Evolutionary conservation across 2,888 invertebrate species (phyloP), one percentile per base, ranked within the genome.

Genomic region (Daptonema setosum): DNA sequence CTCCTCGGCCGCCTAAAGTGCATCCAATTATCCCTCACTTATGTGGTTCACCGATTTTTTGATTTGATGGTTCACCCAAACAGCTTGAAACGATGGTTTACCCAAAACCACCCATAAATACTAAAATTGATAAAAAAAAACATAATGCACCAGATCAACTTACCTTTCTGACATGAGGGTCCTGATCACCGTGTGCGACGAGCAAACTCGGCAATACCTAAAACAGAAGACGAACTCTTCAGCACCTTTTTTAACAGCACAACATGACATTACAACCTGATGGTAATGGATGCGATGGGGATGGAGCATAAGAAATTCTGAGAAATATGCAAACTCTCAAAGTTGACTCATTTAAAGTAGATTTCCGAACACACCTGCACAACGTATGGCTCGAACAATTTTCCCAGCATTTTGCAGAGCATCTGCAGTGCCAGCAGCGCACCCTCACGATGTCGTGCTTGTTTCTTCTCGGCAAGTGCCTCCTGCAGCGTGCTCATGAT

Each of bases 331-430:
- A n/a, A n/a, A n/a, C n/a, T n/a, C n/a, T n/a, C n/a, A n/a, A n/a
- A n/a, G n/a, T n/a, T n/a, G n/a, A n/a, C n/a, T n/a, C n/a, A n/a
- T n/a, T n/a, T n/a, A n/a, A n/a, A n/a, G n/a, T n/a, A n/a, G n/a
- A n/a, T n/a, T n/a, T n/a, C 85, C 0, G 93, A 93, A 61, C 97
- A 76, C 52, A 95, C 87, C 72, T 93, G 90, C 56, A 97, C 88
- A 60, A 97, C 87, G 76, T 97, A 97, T 0, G 97, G 97, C 75
- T 97, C 97, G 76, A 97, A 97, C 58, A 95, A 77, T 52, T 91
- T 82, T 0, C 95, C 95, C 66, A 97, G 78, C 80, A 86, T 86
- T 65, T 82, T 81, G 73, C 90, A 91, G 51, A 93, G 78, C 50
- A 53, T 35, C 41, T 95, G 95, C 75, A 97, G 87, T 0, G 93